Percentiles rank a stretch among this genome's conserved stretches.
phyloP scores from a whole-genome alignment of 2,113 vertebrate species.

The Ascaphus truei region DNA sequence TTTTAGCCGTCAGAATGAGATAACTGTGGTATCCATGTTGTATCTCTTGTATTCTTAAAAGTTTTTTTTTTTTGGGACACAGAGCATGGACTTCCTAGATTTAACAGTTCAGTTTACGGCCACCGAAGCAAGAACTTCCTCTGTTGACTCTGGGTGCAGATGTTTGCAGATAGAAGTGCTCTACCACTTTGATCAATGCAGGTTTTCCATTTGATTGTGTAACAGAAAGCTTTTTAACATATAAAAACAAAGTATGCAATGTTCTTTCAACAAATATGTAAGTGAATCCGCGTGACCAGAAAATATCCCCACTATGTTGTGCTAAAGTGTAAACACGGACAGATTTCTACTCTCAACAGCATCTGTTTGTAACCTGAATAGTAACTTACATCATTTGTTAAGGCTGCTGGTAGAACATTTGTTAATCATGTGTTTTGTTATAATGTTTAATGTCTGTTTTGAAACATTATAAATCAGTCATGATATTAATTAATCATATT shows the following conservation, averaged over 20 bases:
- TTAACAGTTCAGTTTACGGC: too few relatives aligned
- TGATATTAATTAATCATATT: slow-evolving; percentile 15
- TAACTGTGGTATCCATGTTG: too few relatives aligned
- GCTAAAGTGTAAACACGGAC: background rate
- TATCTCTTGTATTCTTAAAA: too few relatives aligned
- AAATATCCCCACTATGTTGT: background rate
- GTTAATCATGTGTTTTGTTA: background rate
- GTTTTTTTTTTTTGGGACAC: too few relatives aligned
- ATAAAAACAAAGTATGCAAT: background rate
- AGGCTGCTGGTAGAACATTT: slow-evolving; percentile 12
- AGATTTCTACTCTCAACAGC: background rate
- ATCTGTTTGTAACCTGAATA: slow-evolving; percentile 23
- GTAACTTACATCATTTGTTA: slow-evolving; percentile 15
- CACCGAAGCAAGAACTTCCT: too few relatives aligned
- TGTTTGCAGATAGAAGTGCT: too few relatives aligned
- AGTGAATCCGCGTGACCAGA: background rate
- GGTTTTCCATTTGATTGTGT: background rate
- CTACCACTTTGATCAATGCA: background rate
- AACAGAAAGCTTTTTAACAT: background rate
- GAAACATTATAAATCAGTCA: slow-evolving; percentile 16
- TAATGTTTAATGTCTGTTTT: slow-evolving; percentile 8
- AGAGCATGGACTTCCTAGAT: too few relatives aligned
- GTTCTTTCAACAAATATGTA: slow-evolving; percentile 10
- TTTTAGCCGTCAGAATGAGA: too few relatives aligned
- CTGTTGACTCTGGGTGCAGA: too few relatives aligned